Percentiles rank a stretch among this genome's conserved stretches.
These are phyloP conservation scores for Orius laevigatus DNA, from an alignment of 1,140 invertebrate species.

Conservation along the genomic window DNA sequence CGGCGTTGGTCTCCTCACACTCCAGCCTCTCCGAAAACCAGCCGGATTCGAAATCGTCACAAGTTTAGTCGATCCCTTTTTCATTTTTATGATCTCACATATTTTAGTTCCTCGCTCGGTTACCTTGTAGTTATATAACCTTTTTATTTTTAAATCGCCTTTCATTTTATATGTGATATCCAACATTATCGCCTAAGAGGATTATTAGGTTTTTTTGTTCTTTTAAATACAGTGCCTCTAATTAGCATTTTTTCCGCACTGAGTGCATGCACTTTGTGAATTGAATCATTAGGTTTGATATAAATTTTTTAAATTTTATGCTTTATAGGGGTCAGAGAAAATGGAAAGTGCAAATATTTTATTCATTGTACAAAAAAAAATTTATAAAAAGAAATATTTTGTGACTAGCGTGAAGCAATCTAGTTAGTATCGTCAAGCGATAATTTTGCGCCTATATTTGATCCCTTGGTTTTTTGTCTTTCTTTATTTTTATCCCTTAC, in stretches of 20 bases:
- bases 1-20: conserved; percentile 10
- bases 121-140: conserved; percentile 6
- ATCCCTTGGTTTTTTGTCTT: no score
- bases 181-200: conserved; percentile 6
- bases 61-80: conserved; percentile 16
- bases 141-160: not conserved
- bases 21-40: conserved; percentile 16
- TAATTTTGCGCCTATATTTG: no score
- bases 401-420: no score
- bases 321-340: not conserved
- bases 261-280: conserved; percentile 17
- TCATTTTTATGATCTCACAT: conserved; percentile 12
- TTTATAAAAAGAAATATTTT: no score
- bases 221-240: conserved; percentile 14
- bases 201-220: conserved; percentile 9
- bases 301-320: conserved; percentile 5
- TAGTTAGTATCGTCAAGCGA: no score
- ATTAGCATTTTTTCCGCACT: conserved; percentile 6
- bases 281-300: conserved; percentile 12
- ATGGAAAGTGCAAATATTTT: no score
- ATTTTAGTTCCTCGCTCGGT: conserved; percentile 15
- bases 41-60: conserved; percentile 19
- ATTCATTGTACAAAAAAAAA: no score
- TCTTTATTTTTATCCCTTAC: no score
- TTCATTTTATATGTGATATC: conserved; percentile 13